Evolutionary conservation across 2,113 vertebrate species (phyloP).

Genomic region (Noctilio leporinus): DNA sequence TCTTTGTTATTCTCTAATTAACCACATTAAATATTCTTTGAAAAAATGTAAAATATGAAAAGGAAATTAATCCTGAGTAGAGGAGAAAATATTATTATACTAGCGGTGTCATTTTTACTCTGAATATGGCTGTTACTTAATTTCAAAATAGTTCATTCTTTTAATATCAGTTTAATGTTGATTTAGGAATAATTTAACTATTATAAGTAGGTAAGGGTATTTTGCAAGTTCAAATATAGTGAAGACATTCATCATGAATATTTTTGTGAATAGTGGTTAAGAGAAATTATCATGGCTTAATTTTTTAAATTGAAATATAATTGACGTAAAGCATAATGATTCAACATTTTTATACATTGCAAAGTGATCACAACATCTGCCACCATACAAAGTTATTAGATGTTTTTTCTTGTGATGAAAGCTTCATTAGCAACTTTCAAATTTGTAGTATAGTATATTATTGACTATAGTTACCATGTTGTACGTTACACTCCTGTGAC

Average conservation of each 20-base stretch:
- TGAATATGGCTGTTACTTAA: constrained; percentile 1
- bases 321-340: not conserved
- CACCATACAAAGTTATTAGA: no score
- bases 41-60: not conserved
- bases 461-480: not conserved
- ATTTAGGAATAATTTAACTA: not conserved
- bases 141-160: constrained; percentile 22
- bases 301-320: not conserved
- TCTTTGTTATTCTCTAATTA: not conserved
- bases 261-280: not conserved
- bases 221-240: not conserved
- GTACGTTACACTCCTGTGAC: not conserved
- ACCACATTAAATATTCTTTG: not conserved
- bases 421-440: not conserved
- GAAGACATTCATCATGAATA: not conserved
- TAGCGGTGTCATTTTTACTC: not conserved
- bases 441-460: not conserved
- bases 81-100: not conserved
- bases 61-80: not conserved
- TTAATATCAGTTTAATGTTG: not conserved
- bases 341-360: not conserved
- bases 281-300: not conserved
- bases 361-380: not conserved
- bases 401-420: not conserved
- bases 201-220: not conserved